Base-by-base conservation (phyloP, 2,888 invertebrate species). In the Leptarthrus brevirostris region DNA sequence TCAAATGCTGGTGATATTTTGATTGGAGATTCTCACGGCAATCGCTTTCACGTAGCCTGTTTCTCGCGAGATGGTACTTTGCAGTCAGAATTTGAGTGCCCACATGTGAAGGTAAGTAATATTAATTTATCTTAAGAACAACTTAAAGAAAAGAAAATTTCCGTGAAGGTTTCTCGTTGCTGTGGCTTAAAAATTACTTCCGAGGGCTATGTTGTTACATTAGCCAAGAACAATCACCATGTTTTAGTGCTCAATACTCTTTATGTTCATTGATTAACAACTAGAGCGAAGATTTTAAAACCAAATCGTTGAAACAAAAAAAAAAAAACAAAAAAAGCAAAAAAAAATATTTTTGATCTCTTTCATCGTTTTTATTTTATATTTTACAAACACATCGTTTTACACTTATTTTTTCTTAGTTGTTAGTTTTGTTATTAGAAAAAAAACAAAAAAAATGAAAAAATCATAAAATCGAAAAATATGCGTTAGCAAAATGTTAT, bases 221-320 rank as follows among this genome's bases (percentile, higher is more conserved):
- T 98, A 87, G 97, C 97, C 85, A 98, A 98, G 89, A 98, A 97
- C 89, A 98, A 98, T 88, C 97, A 98, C 87, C 96, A 97, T 87
- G 97, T 98, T 82, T 91, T 98, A 86, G 95, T 98, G 85, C 90
- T 97, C 86, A 94, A 95, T 88, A 95, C 95, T 81, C 90, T 95
- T 84, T 95, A 95, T 88, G 94, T 95, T 89, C 91, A 93, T 87
- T 94, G 92, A 92, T 91, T 89, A 86, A 86, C 86, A 85, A 82
- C 83, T 75, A 81, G 76, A 77, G 77, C 75, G 77, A 78, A 76
- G 77, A 77, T 74, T 75, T 75, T 78, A 54, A 79, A 78, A 77
- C 78, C 78, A 77, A 77, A 76, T 75, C 76, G 76, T 77, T 78
- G 64, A 76, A 76, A 73, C 72, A 71, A 47, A 20, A 75, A 72